Conservation (phyloP, 1,140 invertebrate species). For the Temnothorax curvispinosus region DNA sequence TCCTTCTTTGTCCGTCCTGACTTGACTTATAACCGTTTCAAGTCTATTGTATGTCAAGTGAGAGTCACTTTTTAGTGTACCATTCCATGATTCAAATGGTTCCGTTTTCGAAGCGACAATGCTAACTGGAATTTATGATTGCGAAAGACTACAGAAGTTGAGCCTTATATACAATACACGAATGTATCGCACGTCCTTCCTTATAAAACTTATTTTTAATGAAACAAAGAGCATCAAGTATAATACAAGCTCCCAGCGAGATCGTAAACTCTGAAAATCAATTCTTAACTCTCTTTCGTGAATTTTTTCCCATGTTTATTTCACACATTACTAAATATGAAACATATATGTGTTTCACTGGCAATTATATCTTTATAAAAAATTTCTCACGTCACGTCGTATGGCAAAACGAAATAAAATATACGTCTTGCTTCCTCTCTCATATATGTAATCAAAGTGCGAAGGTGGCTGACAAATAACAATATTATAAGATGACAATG, state of each 20-base stretch:
- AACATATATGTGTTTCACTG: background rate
- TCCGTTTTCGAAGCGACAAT: background rate
- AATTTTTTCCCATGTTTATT: background rate
- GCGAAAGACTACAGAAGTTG: background rate
- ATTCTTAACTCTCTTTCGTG: background rate
- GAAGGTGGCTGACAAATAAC: slow-evolving; percentile 7
- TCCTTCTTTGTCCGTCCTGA: slow-evolving; percentile 8
- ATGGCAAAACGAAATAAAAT: background rate
- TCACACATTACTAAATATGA: background rate
- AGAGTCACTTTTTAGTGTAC: slow-evolving; percentile 8
- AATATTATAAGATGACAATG: background rate
- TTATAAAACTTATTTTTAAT: slow-evolving; percentile 7
- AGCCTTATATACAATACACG: background rate
- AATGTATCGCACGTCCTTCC: background rate
- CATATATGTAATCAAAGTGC: background rate
- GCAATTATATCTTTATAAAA: slow-evolving; percentile 10
- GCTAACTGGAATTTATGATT: background rate
- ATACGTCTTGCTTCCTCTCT: background rate
- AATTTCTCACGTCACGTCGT: background rate
- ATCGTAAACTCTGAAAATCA: background rate
- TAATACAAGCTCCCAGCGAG: background rate
- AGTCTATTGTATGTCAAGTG: slow-evolving; percentile 11
- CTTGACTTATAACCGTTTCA: background rate
- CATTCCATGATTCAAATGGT: slow-evolving; percentile 1
- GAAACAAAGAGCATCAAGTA: background rate